Percentiles rank a stretch among this genome's conserved stretches.
Evolutionary conservation across 2,888 invertebrate species (phyloP).

Genomic region (Lordiphosa fenestrarum): DNA sequence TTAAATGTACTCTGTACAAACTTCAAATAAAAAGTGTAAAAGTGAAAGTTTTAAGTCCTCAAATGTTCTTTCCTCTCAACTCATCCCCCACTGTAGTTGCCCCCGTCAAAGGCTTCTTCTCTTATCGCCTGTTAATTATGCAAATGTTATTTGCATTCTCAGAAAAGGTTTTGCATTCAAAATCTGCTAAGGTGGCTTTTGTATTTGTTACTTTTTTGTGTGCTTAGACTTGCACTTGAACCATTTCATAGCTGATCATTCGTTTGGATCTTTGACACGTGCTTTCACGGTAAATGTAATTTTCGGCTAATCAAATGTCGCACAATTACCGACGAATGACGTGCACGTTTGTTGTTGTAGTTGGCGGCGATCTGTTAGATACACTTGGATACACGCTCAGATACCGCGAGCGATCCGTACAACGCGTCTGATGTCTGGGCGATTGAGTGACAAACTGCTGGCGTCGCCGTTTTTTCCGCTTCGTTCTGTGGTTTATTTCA

Average conservation of each 20-base stretch:
- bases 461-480: slow-evolving; percentile 56
- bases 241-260: slow-evolving; percentile 33
- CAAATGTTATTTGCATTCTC: slow-evolving; percentile 35
- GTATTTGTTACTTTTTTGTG: slow-evolving; percentile 7
- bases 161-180: slow-evolving; percentile 11
- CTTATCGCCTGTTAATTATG: slow-evolving; percentile 37
- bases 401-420: slow-evolving; percentile 24
- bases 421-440: slow-evolving; percentile 67
- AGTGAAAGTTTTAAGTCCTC: no score
- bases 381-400: slow-evolving; percentile 18
- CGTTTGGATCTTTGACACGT: slow-evolving; percentile 24
- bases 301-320: slow-evolving; percentile 8
- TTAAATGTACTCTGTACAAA: no score
- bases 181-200: slow-evolving; percentile 16
- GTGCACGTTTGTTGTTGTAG: slow-evolving; percentile 12
- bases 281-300: slow-evolving; percentile 27
- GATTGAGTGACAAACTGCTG: slow-evolving; percentile 71
- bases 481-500: slow-evolving; percentile 63
- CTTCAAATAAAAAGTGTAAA: no score
- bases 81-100: slow-evolving; percentile 4
- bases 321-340: slow-evolving; percentile 7
- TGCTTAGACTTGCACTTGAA: slow-evolving; percentile 8
- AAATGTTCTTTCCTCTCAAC: not conserved
- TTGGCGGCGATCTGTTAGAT: slow-evolving; percentile 28
- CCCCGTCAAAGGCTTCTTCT: slow-evolving; percentile 6